Evolutionary conservation across 1,140 invertebrate genomes (phyloP).

Genomic region (Drosophila suzukii): DNA sequence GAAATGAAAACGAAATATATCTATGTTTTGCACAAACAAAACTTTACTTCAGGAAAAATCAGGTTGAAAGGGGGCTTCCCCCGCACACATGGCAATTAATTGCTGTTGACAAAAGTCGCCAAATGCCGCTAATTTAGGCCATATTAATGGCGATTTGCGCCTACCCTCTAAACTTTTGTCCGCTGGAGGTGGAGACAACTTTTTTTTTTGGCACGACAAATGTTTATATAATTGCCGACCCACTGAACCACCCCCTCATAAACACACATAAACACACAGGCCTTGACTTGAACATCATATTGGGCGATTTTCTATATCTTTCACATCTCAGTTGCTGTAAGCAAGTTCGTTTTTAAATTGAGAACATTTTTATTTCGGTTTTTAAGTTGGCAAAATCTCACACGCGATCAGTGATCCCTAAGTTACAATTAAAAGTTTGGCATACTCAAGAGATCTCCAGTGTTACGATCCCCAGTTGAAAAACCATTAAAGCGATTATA

Average conservation of each 20-base stretch:
- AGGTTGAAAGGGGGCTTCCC: neutral
- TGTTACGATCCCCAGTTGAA: neutral
- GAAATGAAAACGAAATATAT: conserved; percentile 39
- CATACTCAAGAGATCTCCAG: neutral
- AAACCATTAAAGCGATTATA: neutral
- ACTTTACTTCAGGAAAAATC: conserved; percentile 8
- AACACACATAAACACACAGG: neutral
- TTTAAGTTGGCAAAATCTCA: neutral
- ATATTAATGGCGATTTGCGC: conserved; percentile 43
- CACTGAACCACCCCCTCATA: conserved; percentile 3
- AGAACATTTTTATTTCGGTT: neutral
- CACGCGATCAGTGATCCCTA: neutral
- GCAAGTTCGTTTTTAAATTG: conserved; percentile 1
- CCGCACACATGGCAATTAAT: conserved; percentile 53
- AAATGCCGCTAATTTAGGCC: conserved; percentile 38
- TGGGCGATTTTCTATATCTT: neutral
- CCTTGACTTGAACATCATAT: conserved; percentile 14
- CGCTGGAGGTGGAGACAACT: conserved; percentile 28
- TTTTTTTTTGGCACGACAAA: conserved; percentile 27
- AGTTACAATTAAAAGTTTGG: neutral
- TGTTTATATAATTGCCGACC: conserved; percentile 14
- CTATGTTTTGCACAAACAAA: conserved; percentile 7
- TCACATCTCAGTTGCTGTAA: conserved; percentile 5
- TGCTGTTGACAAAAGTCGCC: conserved; percentile 43
- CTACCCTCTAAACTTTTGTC: conserved; percentile 2